Percentiles rank a stretch among this genome's conserved stretches.
phyloP scores from a whole-genome alignment of 2,888 invertebrate species.

The Calephelis perditalis region DNA sequence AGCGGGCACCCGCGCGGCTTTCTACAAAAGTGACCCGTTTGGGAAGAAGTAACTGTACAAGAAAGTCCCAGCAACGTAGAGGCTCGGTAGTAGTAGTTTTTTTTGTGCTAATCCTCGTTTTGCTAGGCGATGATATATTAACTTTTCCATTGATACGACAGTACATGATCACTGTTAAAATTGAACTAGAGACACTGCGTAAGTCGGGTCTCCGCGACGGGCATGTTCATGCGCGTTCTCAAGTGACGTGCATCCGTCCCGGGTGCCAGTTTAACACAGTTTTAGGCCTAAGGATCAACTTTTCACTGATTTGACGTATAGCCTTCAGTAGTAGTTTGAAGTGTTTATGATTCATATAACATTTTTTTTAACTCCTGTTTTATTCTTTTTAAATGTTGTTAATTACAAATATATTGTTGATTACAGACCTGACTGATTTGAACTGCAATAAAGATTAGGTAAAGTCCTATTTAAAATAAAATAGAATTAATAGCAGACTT shows the following conservation, averaged over 20 bases:
- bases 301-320: no score
- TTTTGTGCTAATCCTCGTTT: constrained; percentile 1
- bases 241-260: not conserved
- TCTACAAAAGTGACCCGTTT: not conserved
- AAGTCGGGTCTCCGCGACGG: not conserved
- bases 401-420: no score
- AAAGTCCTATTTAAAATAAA: no score
- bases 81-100: not conserved
- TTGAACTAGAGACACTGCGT: not conserved
- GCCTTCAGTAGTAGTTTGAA: no score
- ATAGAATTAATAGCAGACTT: no score
- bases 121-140: not conserved
- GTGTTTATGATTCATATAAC: no score
- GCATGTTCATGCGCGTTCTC: not conserved
- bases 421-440: no score
- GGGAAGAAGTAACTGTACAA: no score
- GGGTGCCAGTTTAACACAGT: not conserved
- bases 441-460: no score
- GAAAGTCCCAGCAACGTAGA: no score
- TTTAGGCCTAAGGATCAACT: not conserved
- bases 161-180: not conserved
- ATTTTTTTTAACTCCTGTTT: no score
- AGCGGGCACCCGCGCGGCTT: not conserved
- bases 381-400: no score
- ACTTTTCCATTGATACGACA: not conserved